Conservation (phyloP, 2,113 vertebrate species). For the Notarius lentiginosus region DNA sequence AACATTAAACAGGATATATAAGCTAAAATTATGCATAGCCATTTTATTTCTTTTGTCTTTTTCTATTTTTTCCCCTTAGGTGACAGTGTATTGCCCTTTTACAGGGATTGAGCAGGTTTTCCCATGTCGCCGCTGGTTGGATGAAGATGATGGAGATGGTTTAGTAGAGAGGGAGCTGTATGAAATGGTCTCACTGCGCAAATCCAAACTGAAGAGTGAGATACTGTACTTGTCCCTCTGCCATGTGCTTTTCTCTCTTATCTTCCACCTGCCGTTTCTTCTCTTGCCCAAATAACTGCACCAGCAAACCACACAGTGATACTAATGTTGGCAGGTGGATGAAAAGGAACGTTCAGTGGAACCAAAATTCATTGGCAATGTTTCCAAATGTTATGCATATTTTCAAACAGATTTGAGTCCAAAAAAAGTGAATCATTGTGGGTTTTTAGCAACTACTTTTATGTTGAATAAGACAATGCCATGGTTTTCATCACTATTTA, state of each 20-base stretch:
- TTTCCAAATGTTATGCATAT: not conserved
- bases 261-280: not conserved
- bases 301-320: not conserved
- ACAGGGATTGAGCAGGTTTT: slow-evolving; percentile 96
- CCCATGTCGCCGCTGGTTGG: slow-evolving; percentile 89
- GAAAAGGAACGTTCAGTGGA: not conserved
- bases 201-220: slow-evolving; percentile 85
- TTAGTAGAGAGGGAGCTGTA: slow-evolving; percentile 92
- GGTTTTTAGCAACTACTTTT: not conserved
- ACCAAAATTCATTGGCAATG: not conserved
- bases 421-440: not conserved
- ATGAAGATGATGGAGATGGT: slow-evolving; percentile 91
- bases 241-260: not conserved
- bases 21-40: not conserved
- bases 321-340: not conserved
- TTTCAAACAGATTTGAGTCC: not conserved
- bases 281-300: not conserved
- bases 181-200: slow-evolving; percentile 92
- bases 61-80: slow-evolving; percentile 67
- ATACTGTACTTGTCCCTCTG: not conserved
- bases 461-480: not conserved
- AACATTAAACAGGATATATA: not conserved
- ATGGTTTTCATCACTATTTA: not conserved
- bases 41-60: not conserved
- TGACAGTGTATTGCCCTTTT: slow-evolving; percentile 91